Evolutionary conservation across 1,140 invertebrate genomes (phyloP).

Genomic region (Drosophila pseudoobscura): DNA sequence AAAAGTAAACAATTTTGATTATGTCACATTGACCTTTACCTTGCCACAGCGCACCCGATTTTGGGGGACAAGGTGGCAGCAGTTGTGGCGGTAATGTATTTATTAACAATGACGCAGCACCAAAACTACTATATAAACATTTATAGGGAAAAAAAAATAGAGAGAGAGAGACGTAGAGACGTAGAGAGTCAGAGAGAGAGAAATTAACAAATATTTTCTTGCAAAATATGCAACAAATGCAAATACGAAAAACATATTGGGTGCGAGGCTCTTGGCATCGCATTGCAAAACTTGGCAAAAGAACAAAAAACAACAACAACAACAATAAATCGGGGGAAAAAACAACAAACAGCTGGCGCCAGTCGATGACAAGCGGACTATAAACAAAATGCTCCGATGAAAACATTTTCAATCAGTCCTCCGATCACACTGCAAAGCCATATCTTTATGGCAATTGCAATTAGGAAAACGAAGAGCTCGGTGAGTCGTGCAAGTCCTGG

Average conservation of each 20-base stretch:
- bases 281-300: constrained; percentile 36
- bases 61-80: constrained; percentile 26
- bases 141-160: constrained; percentile 2
- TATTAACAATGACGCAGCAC: constrained; percentile 67
- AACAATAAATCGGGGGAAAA: not conserved
- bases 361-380: constrained; percentile 32
- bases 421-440: no score
- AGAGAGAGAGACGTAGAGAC: not conserved
- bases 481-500: no score
- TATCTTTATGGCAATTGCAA: no score
- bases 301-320: constrained; percentile 15
- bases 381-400: constrained; percentile 18
- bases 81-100: constrained; percentile 25
- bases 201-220: constrained; percentile 52
- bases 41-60: constrained; percentile 6
- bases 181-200: not conserved
- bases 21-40: constrained; percentile 42
- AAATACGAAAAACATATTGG: constrained; percentile 33
- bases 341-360: constrained; percentile 36
- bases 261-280: constrained; percentile 21
- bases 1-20: constrained; percentile 11
- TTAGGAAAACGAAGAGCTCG: no score
- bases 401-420: no score
- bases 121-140: not conserved
- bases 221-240: constrained; percentile 33